phyloP scores from a whole-genome alignment of 2,888 invertebrate species.

The Sinodicranocentrus sp. region DNA sequence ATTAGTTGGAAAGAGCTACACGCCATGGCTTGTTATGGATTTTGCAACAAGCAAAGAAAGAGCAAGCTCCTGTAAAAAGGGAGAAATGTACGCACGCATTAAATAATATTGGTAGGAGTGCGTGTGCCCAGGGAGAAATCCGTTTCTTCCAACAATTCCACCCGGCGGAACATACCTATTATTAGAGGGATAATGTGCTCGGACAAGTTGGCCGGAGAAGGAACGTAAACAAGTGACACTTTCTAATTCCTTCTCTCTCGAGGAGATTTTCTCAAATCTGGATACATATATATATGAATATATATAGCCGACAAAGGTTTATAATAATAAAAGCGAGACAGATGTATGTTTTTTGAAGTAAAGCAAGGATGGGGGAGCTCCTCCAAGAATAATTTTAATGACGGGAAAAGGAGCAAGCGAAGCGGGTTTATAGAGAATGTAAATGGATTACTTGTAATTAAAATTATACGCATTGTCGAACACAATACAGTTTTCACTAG shows the following conservation, averaged over 20 bases:
- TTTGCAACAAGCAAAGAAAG: too few relatives aligned
- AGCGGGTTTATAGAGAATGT: not conserved
- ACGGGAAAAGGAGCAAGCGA: not conserved
- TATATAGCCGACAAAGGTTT: too few relatives aligned
- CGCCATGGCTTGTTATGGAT: slow-evolving; percentile 1
- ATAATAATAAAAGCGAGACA: not conserved
- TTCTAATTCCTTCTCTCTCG: not conserved
- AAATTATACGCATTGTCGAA: not conserved
- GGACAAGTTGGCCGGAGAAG: not conserved
- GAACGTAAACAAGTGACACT: slow-evolving; percentile 19
- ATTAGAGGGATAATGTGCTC: not conserved
- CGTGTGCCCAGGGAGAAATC: too few relatives aligned
- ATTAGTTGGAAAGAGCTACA: slow-evolving; percentile 3
- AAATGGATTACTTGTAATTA: slow-evolving; percentile 19
- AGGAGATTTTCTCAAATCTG: slow-evolving; percentile 10
- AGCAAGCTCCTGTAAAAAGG: too few relatives aligned
- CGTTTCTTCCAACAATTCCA: too few relatives aligned
- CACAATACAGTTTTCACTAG: not conserved
- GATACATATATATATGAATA: not conserved
- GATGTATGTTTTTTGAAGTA: not conserved
- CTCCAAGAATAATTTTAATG: not conserved
- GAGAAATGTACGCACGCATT: too few relatives aligned
- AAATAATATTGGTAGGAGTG: too few relatives aligned
- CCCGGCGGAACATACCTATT: too few relatives aligned
- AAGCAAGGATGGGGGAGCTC: too few relatives aligned